Conservation (phyloP, 2,888 invertebrate genomes). For the Drosophila vallismaia region DNA sequence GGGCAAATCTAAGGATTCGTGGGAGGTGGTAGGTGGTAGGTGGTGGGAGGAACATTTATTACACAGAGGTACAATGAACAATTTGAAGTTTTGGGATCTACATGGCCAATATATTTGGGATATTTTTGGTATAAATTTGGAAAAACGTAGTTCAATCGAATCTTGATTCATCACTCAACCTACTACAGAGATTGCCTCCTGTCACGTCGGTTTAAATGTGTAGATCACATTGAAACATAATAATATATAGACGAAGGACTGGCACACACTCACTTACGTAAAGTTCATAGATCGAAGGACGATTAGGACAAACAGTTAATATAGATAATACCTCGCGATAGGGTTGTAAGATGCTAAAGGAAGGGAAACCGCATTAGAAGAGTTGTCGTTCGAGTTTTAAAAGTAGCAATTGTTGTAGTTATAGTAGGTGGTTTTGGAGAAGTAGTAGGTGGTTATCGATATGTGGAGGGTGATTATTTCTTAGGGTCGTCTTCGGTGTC, state of each 20-base stretch:
- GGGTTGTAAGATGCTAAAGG: constrained; percentile 40
- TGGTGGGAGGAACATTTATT: background rate
- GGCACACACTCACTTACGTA: constrained; percentile 3
- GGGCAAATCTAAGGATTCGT: background rate
- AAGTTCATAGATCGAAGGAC: constrained; percentile 6
- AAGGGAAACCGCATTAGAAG: constrained; percentile 23
- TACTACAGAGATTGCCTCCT: constrained; percentile 64
- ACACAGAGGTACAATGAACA: background rate
- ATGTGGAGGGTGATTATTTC: constrained; percentile 53
- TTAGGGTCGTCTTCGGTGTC: constrained; percentile 75
- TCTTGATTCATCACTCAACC: constrained; percentile 1
- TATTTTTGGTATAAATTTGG: too few species aligned
- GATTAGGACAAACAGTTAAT: constrained; percentile 22
- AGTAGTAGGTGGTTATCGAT: constrained; percentile 14
- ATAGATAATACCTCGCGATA: constrained; percentile 62
- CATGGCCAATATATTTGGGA: background rate
- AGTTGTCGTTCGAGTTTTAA: constrained; percentile 6
- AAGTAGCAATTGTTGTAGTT: constrained; percentile 20
- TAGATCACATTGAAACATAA: background rate
- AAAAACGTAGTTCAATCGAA: background rate
- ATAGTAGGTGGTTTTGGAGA: constrained; percentile 44
- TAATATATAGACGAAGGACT: constrained; percentile 10
- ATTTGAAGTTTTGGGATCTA: background rate
- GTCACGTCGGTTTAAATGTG: constrained; percentile 15
- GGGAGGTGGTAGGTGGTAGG: too few species aligned